Conservation (phyloP, 2,113 vertebrate genomes). For the Neotragus moschatus region DNA sequence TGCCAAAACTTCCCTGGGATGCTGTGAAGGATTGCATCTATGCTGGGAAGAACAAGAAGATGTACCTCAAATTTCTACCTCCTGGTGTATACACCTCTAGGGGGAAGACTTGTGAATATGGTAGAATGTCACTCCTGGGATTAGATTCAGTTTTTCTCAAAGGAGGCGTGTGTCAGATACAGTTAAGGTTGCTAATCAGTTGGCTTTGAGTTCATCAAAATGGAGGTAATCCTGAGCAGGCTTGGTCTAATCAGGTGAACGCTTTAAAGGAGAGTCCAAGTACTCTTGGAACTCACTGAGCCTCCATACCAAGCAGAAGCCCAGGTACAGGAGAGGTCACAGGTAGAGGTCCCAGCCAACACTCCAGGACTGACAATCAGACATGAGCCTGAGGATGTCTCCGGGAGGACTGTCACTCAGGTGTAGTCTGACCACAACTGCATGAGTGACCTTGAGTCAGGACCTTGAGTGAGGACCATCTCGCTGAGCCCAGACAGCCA, state of each 20-base stretch:
- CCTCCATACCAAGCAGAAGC: neutral
- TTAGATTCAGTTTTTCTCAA: neutral
- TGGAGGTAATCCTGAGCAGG: too few relatives aligned
- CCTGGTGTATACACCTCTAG: neutral
- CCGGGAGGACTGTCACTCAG: neutral
- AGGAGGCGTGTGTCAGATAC: neutral
- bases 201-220: neutral
- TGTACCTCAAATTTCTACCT: neutral
- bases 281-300: neutral
- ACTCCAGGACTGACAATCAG: neutral
- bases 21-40: neutral
- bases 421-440: neutral
- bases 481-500: neutral
- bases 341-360: too few relatives aligned
- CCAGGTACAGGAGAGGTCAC: neutral
- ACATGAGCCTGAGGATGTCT: neutral
- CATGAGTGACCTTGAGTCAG: neutral
- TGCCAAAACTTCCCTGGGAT: neutral
- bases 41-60: neutral
- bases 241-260: neutral
- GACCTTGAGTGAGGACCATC: neutral
- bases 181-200: neutral
- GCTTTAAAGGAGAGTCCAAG: neutral
- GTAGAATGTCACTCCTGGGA: neutral
- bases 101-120: neutral